Base-by-base conservation (phyloP, 2,113 vertebrate genomes). In the Haliaeetus leucogaster region DNA sequence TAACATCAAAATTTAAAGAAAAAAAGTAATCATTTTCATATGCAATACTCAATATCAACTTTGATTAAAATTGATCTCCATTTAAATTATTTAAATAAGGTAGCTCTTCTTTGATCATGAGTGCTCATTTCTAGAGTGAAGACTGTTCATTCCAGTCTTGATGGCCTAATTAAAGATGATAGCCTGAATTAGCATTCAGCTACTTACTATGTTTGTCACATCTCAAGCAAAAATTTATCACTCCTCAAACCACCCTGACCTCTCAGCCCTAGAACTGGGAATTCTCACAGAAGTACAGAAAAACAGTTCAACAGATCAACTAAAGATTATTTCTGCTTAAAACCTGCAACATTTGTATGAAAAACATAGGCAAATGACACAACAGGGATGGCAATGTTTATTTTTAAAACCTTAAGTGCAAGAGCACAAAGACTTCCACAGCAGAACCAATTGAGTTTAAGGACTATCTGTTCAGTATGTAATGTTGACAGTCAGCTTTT, bases 11-110 rank as follows among this genome's bases (percentile, higher is more conserved):
- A 96, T 17, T 29, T 73, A 87, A 94, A 86, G 71, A 58, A 89
- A 68, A 81, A 62, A 70, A 30, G 5, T 55, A 86, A 29, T 58
- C 20, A 84, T 92, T 97, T 97, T 97, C 56, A 16, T 92, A 93
- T 92, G 82, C 55, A 95, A 90, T 96, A 95, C 43, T 92, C 84
- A 92, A 72, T 93, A 97, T 74, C 81, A 88, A 66, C 73, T 95
- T 90, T 95, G 97, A 98, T 98, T 97, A 95, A 97, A 97, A 95
- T 85, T 78, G 52, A 76, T 94, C 89, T 83, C 63, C 5, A 5
- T 90, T 97, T 97, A 88, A 96, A 97, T 97, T 93, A 97, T 96
- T 97, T 95, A 97, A 95, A 96, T 86, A 95, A 97, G 70, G 48
- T 83, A 94, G 38, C 14, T 78, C 70, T 86, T 72, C 73, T 97